Evolutionary conservation across 2,797 vertebrate species (phyloP).

Genomic region (Carduelis carduelis): DNA sequence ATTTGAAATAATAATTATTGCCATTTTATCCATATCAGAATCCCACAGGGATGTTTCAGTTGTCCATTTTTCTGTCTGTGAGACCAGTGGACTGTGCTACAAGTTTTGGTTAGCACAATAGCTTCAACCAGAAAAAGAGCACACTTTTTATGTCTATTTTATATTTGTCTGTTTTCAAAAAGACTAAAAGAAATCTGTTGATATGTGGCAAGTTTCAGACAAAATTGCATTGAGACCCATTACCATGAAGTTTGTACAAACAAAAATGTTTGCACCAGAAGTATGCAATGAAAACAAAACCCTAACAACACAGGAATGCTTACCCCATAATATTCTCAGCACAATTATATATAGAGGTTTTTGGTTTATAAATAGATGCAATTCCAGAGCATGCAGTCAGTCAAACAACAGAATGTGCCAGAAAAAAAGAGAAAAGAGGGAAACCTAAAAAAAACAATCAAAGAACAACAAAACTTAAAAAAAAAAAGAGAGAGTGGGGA

Average conservation of each 20-base stretch:
- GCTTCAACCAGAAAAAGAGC: neutral
- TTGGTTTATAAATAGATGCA: neutral
- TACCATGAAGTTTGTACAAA: neutral
- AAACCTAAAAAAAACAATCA: neutral
- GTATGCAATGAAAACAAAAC: neutral
- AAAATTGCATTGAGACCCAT: neutral
- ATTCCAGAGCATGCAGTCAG: neutral
- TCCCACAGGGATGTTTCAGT: neutral
- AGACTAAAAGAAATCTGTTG: neutral
- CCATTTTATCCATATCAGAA: neutral
- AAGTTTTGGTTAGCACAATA: neutral
- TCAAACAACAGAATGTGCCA: neutral
- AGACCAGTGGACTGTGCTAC: neutral
- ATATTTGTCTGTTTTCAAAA: neutral
- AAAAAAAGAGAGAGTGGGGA: neutral
- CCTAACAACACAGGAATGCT: neutral
- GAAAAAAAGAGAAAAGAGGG: neutral
- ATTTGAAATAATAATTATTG: neutral
- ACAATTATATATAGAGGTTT: neutral
- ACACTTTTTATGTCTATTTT: neutral
- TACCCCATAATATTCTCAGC: neutral
- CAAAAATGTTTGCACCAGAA: neutral
- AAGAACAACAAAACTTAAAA: fast-evolving
- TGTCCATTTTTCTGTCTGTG: neutral
- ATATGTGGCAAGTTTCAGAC: neutral